These are phyloP conservation scores for Eptesicus fuscus DNA, from an alignment of 2,113 vertebrate genomes.

Conservation along the genomic window DNA sequence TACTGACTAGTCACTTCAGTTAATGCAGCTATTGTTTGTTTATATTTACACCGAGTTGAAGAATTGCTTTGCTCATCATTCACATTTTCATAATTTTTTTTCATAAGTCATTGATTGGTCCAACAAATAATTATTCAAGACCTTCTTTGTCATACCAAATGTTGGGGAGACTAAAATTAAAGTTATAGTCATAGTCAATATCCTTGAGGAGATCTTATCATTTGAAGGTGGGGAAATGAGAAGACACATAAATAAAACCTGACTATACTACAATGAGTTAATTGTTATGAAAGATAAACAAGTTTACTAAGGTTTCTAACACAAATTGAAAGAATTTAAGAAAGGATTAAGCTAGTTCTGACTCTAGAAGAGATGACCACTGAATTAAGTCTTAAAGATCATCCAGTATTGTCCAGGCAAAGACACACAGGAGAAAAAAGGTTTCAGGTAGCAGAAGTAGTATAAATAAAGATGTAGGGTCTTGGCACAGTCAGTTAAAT, in stretches of 20 bases:
- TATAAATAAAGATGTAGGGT: not conserved
- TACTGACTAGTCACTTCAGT: not conserved
- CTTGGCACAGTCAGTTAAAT: not conserved
- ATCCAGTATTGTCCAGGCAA: not conserved
- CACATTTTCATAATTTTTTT: not conserved
- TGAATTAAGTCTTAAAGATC: not conserved
- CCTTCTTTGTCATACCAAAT: not conserved
- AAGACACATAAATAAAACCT: not conserved
- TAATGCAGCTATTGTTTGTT: not conserved
- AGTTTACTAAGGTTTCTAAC: not conserved
- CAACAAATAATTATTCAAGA: not conserved
- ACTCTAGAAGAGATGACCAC: not conserved
- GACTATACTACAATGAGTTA: not conserved
- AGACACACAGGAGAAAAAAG: not conserved
- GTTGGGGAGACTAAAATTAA: not conserved
- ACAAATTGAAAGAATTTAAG: constrained; percentile 8
- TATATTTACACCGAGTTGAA: not conserved
- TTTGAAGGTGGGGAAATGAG: not conserved
- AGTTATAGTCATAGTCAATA: not conserved
- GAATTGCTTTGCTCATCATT: not conserved
- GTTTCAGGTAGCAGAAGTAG: not conserved
- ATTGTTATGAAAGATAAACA: not conserved
- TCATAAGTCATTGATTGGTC: not conserved
- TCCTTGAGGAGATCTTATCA: not conserved
- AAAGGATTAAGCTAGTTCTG: not conserved